These are phyloP conservation scores for Lamprologus ornatipinnis DNA, from an alignment of 2,113 vertebrate genomes.

Conservation along the genomic window DNA sequence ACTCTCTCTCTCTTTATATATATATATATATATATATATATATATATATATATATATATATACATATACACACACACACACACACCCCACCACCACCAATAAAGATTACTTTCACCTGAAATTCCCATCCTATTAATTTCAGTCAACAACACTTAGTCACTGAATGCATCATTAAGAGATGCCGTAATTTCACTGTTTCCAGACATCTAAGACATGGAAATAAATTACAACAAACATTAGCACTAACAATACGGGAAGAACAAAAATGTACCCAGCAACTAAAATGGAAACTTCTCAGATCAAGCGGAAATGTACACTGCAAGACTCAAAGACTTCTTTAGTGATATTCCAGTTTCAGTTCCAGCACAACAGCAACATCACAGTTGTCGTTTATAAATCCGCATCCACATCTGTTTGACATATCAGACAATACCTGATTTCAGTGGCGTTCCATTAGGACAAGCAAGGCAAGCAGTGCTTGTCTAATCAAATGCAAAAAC, in stretches of 20 bases:
- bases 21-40: no score
- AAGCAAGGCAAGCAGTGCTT: neutral
- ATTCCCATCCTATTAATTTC: neutral
- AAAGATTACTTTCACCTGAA: no score
- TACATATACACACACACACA: no score
- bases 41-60: no score
- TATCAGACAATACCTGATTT: neutral
- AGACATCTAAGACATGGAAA: neutral
- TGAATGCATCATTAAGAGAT: neutral
- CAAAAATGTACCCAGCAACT: neutral
- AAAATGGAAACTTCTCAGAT: conserved; percentile 1
- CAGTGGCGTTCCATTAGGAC: neutral
- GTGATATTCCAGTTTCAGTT: neutral
- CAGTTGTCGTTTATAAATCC: neutral
- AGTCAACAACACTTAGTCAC: neutral
- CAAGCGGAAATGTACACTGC: neutral
- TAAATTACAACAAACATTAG: neutral
- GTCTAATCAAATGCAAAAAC: neutral
- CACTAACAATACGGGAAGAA: neutral
- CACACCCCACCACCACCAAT: no score
- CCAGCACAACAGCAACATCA: neutral
- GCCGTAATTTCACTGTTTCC: neutral
- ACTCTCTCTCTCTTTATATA: no score
- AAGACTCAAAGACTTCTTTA: neutral
- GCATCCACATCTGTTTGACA: neutral